A percentile compares a stretch with the other conserved stretches of the same genome.
Evolutionary conservation across 2,113 vertebrate genomes (phyloP).

Genomic region (Poeciliopsis turrubarensis): DNA sequence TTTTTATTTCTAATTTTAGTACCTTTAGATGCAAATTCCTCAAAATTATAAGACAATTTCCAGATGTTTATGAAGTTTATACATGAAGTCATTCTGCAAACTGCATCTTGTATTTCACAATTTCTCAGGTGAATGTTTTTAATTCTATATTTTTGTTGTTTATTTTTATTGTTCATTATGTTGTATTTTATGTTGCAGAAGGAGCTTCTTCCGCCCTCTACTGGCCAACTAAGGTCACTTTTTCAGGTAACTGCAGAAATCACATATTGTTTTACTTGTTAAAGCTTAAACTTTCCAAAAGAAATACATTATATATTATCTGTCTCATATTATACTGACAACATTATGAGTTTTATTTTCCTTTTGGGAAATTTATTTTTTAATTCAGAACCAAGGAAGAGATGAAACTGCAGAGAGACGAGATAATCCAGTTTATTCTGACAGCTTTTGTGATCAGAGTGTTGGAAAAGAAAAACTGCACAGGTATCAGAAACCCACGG

Average conservation of each 20-base stretch:
- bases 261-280: neutral
- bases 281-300: neutral
- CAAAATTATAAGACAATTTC: too few relatives aligned
- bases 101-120: too few relatives aligned
- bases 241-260: neutral
- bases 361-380: neutral
- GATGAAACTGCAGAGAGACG: neutral
- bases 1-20: too few relatives aligned
- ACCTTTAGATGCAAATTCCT: too few relatives aligned
- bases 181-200: neutral
- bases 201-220: neutral
- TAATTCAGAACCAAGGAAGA: neutral
- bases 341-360: too few relatives aligned
- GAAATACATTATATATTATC: too few relatives aligned
- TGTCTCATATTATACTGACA: too few relatives aligned
- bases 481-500: neutral
- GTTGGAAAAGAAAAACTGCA: neutral
- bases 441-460: neutral
- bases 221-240: neutral
- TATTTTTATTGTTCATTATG: neutral
- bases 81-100: too few relatives aligned
- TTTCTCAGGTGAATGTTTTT: too few relatives aligned
- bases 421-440: constrained; percentile 6
- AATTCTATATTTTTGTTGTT: neutral
- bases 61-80: too few relatives aligned